Evolutionary conservation across 2,113 vertebrate genomes (phyloP).

Genomic region (Mellivora capensis): DNA sequence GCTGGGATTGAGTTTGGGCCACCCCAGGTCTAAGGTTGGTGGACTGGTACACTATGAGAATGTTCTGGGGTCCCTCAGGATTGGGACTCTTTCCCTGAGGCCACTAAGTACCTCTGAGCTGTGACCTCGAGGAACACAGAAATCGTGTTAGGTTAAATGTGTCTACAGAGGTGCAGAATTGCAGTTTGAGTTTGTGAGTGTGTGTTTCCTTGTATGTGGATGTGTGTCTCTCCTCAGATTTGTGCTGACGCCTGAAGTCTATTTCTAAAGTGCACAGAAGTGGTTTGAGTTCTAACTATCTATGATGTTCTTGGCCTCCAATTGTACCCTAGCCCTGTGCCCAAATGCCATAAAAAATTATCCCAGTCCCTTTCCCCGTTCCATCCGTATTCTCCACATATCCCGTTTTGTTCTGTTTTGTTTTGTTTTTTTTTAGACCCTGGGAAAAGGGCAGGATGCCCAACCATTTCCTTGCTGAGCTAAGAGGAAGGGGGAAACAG

Average conservation of each 20-base stretch:
- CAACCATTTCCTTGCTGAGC: background rate
- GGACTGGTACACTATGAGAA: background rate
- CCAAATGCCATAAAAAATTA: background rate
- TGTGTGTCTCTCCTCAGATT: background rate
- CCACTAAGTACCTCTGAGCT: background rate
- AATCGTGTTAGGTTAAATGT: background rate
- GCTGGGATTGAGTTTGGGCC: background rate
- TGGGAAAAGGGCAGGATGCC: background rate
- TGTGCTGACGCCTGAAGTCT: background rate
- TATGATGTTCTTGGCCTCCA: background rate
- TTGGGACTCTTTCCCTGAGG: background rate
- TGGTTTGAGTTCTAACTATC: background rate
- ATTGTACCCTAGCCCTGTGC: background rate
- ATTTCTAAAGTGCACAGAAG: constrained; percentile 27
- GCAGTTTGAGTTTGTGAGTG: background rate
- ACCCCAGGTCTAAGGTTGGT: background rate
- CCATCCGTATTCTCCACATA: background rate
- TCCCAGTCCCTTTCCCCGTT: background rate
- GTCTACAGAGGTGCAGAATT: background rate
- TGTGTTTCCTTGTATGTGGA: constrained; percentile 1
- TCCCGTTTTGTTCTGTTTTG: background rate
- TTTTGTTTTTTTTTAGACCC: background rate
- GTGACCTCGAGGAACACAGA: background rate
- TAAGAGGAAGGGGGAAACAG: constrained; percentile 21
- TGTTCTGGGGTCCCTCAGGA: background rate